Conservation (phyloP, 1,140 invertebrate genomes). For the Coptotermes formosanus region DNA sequence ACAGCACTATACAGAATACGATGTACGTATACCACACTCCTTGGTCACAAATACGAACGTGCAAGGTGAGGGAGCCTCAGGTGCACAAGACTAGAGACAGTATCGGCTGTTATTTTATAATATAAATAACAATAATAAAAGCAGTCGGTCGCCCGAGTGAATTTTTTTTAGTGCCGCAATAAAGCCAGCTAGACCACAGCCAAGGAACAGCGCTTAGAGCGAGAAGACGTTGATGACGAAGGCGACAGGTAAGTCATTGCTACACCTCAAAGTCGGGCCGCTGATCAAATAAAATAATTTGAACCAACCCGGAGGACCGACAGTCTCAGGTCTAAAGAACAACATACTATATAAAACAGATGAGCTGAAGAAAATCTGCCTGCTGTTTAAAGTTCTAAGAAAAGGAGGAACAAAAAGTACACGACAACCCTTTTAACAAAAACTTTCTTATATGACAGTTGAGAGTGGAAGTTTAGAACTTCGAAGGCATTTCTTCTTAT, state of each 20-base stretch:
- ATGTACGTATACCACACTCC: no score
- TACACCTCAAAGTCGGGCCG: not conserved
- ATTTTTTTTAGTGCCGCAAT: not conserved
- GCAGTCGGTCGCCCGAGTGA: not conserved
- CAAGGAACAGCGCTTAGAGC: not conserved
- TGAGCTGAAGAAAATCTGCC: not conserved
- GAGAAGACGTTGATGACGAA: not conserved
- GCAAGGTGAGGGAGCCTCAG: not conserved
- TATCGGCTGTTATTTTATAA: not conserved
- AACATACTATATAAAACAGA: not conserved
- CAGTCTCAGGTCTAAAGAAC: not conserved
- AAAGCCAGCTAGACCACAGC: not conserved
- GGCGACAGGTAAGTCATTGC: not conserved
- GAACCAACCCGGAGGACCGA: not conserved
- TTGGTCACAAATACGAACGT: not conserved
- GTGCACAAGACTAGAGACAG: not conserved
- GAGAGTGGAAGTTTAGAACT: not conserved
- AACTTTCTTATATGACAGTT: not conserved
- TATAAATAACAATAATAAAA: not conserved
- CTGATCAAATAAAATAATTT: slow-evolving; percentile 11
- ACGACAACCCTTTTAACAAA: not conserved
- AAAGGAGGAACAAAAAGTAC: not conserved
- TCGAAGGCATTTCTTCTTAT: not conserved
- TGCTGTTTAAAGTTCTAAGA: not conserved
- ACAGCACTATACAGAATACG: no score